Base-by-base conservation (phyloP, 2,888 invertebrate genomes). In the Cheilosia scutellata region DNA sequence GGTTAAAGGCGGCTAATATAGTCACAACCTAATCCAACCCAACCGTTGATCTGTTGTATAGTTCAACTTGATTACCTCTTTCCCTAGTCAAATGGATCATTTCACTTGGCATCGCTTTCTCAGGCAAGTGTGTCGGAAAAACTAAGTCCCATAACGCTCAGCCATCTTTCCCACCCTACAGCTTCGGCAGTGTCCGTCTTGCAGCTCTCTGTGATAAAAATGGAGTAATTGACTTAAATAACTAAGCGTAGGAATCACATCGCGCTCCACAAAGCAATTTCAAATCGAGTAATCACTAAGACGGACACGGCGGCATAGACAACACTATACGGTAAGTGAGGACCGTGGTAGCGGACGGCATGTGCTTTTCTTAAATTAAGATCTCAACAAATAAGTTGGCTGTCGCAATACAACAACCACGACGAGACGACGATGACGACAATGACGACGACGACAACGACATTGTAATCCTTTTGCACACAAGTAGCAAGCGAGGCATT, bases 151-250 rank as follows among this genome's bases (percentile, higher is more conserved):
- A 84, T 84, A 84, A 13, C 75, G 84, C 55, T 68, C 55, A 55
- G 5, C 20, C 31, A 13, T 13, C 29, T 37, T 37, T 65, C 65
- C 37, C 68, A 57, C 51, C 65, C 51, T 13, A 29, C 33, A 9
- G 9, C 47, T 42, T 31, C 47, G 16, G 0, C 40, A 5, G 6
- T 16, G 16, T 6, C 47, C 20, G 27, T 27, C 9, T 57, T n/a
- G 11, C 58, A 33, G 13, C 13, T 16, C 9, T 25, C 31, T 25
- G 55, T 25, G 77, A 72, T 82, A 75, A 77, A 86, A 82, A 82
- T 77, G 77, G 86, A 86, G 82, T 86, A 86, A 86, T 86, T 86
- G 86, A 82, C 76, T 82, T 58, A 77, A 86, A 86, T 86, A 86
- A 86, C 86, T 86, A 31, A 77, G 76, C 86, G 86, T 86, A 86